Percentiles rank a stretch among this genome's conserved stretches.
phyloP scores from a whole-genome alignment of 2,113 vertebrate species.

The Labeo rohita region DNA sequence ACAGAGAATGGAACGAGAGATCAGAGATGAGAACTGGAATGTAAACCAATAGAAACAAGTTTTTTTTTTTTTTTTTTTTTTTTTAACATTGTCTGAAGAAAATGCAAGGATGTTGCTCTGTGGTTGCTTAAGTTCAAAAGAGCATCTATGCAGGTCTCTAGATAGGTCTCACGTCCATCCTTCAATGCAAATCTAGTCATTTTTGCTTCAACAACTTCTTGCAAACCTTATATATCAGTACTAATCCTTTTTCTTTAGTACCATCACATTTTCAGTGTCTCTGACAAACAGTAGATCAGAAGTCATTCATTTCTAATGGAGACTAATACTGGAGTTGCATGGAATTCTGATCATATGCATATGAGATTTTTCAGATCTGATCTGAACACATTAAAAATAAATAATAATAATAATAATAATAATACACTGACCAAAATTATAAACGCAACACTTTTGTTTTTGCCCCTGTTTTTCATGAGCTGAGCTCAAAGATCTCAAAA shows the following conservation, averaged over 20 bases:
- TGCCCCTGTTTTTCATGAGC: no score
- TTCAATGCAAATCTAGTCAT: neutral
- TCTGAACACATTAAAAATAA: neutral
- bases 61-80: neutral
- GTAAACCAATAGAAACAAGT: neutral
- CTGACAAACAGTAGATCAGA: neutral
- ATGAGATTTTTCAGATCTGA: neutral
- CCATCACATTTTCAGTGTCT: neutral
- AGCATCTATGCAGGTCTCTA: neutral
- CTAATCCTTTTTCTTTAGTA: neutral
- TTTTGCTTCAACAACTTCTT: neutral
- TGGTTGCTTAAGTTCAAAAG: neutral
- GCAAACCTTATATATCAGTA: neutral
- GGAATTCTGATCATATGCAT: neutral
- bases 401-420: no score
- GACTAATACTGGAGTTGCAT: neutral
- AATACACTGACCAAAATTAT: no score
- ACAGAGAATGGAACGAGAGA: neutral
- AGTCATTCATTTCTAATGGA: neutral
- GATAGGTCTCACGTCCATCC: neutral
- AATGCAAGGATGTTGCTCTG: neutral
- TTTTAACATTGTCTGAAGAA: neutral
- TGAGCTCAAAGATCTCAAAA: no score
- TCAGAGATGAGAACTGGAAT: neutral
- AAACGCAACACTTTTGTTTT: no score